A percentile compares a stretch with the other conserved stretches of the same genome.
Evolutionary conservation across 1,140 invertebrate species (phyloP).

Genomic region (Agrypnia vestita): DNA sequence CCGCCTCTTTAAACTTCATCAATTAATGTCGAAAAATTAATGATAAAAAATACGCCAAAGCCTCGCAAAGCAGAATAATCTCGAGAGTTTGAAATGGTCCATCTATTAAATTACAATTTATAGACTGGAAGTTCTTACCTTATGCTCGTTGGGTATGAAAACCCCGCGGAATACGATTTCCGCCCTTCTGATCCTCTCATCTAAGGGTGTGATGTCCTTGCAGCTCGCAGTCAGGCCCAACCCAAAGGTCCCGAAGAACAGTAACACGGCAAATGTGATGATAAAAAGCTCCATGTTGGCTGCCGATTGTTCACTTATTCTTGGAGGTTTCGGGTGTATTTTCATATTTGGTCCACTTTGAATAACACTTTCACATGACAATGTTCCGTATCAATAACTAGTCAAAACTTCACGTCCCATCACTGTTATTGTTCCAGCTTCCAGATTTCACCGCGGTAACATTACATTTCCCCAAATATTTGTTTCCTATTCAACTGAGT

Average conservation of each 20-base stretch:
- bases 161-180: conserved; percentile 57
- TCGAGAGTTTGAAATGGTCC: conserved; percentile 19
- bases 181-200: conserved; percentile 55
- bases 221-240: conserved; percentile 15
- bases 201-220: conserved; percentile 48
- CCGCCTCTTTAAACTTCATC: conserved; percentile 25
- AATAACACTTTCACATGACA: background rate
- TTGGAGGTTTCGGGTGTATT: background rate
- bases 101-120: conserved; percentile 51
- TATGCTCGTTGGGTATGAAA: conserved; percentile 57
- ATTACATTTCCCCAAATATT: background rate
- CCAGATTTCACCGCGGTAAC: background rate
- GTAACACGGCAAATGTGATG: conserved; percentile 36
- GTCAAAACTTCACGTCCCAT: conserved; percentile 4
- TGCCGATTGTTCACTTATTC: background rate
- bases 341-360: background rate
- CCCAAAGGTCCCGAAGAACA: conserved; percentile 40
- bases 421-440: conserved; percentile 24
- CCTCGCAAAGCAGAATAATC: background rate
- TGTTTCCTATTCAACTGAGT: conserved; percentile 6
- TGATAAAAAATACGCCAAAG: conserved; percentile 29
- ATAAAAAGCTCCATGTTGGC: conserved; percentile 45
- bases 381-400: too few relatives aligned
- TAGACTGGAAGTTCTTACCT: conserved; percentile 46
- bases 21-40: conserved; percentile 41